Evolutionary conservation across 2,888 invertebrate species (phyloP).

Genomic region (Hartigia nigra): DNA sequence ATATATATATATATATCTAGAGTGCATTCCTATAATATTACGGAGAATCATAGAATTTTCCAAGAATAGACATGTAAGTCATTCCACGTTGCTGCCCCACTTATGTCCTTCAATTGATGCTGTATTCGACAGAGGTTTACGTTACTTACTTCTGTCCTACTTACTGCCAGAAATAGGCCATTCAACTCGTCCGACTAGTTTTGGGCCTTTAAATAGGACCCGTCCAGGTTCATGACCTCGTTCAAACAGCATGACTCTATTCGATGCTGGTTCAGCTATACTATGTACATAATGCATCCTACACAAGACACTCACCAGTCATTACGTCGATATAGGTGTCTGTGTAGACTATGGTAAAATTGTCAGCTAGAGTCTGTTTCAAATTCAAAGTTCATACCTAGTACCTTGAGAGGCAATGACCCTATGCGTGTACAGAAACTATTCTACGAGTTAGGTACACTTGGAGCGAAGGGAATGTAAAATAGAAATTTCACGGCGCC

Average conservation of each 20-base stretch:
- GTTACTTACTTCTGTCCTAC: constrained; percentile 20
- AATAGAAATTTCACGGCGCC: background rate
- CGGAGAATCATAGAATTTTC: background rate
- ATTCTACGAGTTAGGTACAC: background rate
- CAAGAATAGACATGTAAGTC: background rate
- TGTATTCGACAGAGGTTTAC: background rate
- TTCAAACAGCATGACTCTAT: constrained; percentile 19
- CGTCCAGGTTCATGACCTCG: constrained; percentile 23
- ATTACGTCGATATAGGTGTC: background rate
- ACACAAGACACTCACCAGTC: background rate
- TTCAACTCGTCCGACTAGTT: constrained; percentile 23
- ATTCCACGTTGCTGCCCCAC: background rate
- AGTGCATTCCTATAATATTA: background rate
- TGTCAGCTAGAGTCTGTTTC: background rate
- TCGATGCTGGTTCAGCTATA: background rate
- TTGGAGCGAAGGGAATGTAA: background rate
- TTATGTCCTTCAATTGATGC: background rate
- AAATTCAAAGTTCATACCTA: background rate
- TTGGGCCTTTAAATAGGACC: constrained; percentile 23
- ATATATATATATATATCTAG: background rate
- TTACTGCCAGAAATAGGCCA: constrained; percentile 21
- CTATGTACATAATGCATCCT: background rate
- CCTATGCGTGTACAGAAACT: background rate
- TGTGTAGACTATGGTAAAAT: background rate
- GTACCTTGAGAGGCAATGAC: background rate